A percentile compares a stretch with the other conserved stretches of the same genome.
phyloP scores from a whole-genome alignment of 2,113 vertebrate species.

The Perccottus glenii region DNA sequence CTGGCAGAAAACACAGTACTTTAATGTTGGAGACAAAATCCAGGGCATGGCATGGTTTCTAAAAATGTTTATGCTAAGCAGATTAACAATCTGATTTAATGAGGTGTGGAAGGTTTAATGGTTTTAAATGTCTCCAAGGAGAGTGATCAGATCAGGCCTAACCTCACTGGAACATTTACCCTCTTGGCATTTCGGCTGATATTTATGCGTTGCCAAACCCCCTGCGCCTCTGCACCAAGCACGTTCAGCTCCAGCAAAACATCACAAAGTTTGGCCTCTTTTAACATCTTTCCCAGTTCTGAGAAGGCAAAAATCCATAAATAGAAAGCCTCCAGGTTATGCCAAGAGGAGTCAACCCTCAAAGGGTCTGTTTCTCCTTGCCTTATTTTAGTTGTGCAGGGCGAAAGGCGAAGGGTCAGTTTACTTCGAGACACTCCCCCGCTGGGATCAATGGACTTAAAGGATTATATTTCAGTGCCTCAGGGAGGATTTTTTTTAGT shows the following conservation, averaged over 20 bases:
- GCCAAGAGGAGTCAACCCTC: conserved; percentile 53
- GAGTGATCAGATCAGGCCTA: conserved; percentile 10
- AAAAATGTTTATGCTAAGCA: conserved; percentile 3
- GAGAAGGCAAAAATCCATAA: conserved; percentile 50
- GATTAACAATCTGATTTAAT: conserved; percentile 12
- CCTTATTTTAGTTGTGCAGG: conserved; percentile 13
- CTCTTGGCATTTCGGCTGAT: conserved; percentile 7
- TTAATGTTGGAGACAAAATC: not conserved
- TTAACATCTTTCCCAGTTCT: conserved; percentile 44
- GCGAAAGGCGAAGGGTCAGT: conserved; percentile 42
- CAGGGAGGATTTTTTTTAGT: conserved; percentile 39
- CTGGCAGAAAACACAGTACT: not conserved
- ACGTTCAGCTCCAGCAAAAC: conserved; percentile 12
- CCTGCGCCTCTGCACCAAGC: not conserved
- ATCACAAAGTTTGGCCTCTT: conserved; percentile 22
- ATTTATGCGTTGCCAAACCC: conserved; percentile 4
- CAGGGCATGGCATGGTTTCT: conserved; percentile 1
- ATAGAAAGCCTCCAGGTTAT: conserved; percentile 51
- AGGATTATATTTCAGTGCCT: conserved; percentile 43
- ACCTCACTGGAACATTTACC: conserved; percentile 4
- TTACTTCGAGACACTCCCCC: conserved; percentile 31
- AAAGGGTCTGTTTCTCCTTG: conserved; percentile 25
- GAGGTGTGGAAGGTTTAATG: conserved; percentile 27
- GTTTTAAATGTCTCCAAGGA: conserved; percentile 52
- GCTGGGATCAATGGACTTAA: conserved; percentile 46